Conservation (phyloP, 2,797 vertebrate species). For the Sebastes baramenuke region DNA sequence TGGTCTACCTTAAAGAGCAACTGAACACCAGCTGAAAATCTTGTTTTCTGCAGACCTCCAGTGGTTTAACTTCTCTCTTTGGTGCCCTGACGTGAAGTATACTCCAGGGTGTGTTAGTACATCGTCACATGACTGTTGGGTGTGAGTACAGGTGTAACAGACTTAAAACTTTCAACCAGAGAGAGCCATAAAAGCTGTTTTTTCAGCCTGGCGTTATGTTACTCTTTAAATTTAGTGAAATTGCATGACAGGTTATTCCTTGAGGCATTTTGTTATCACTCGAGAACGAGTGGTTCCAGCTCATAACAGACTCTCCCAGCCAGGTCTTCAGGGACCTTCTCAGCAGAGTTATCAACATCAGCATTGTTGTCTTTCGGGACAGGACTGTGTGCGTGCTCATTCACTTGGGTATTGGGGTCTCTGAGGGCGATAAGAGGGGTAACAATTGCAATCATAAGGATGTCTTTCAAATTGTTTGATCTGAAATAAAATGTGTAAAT, state of each 20-base stretch:
- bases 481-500: neutral
- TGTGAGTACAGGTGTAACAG: neutral
- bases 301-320: conserved; percentile 76
- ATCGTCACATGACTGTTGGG: neutral
- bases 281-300: conserved; percentile 70
- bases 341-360: conserved; percentile 26
- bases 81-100: neutral
- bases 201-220: neutral
- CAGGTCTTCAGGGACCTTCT: conserved; percentile 67
- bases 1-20: conserved; percentile 1
- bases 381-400: neutral
- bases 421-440: conserved; percentile 18
- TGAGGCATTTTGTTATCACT: conserved; percentile 9
- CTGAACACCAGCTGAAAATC: neutral
- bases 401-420: conserved; percentile 16
- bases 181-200: neutral
- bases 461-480: neutral
- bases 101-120: neutral
- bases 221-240: neutral
- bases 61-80: neutral
- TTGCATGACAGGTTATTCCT: neutral
- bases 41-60: neutral
- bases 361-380: conserved; percentile 10
- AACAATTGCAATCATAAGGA: neutral
- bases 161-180: neutral